Percentiles rank a stretch among this genome's conserved stretches.
These are phyloP conservation scores for Macrosoma leucophasiata DNA, from an alignment of 2,888 invertebrate species.

Conservation along the genomic window DNA sequence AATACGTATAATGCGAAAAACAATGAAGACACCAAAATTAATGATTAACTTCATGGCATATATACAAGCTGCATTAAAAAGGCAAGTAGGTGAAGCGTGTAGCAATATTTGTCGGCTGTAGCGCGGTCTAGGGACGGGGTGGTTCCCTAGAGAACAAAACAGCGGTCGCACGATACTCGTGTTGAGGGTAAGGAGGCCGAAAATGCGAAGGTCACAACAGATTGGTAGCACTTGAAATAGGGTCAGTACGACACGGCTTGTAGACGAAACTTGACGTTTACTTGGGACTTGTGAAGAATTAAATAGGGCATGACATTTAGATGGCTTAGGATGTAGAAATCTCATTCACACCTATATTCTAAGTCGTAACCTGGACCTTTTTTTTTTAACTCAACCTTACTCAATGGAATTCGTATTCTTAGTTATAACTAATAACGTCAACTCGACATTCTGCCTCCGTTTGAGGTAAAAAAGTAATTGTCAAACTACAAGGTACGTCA, in stretches of 20 bases:
- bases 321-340: no score
- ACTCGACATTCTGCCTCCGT: no score
- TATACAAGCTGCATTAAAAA: constrained; percentile 39
- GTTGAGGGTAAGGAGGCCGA: constrained; percentile 46
- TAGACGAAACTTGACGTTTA: constrained; percentile 57
- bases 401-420: no score
- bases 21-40: no score
- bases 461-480: no score
- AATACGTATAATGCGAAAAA: no score
- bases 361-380: no score
- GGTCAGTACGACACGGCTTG: constrained; percentile 58
- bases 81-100: constrained; percentile 46
- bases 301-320: no score
- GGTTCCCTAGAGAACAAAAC: constrained; percentile 49
- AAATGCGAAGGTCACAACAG: constrained; percentile 65
- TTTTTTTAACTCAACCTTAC: no score
- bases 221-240: constrained; percentile 62
- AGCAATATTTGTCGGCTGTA: constrained; percentile 45
- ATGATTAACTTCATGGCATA: constrained; percentile 9
- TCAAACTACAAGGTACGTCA: no score
- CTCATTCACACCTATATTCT: no score
- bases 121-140: constrained; percentile 45
- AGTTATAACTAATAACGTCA: no score
- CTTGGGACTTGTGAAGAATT: constrained; percentile 36
- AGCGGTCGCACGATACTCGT: constrained; percentile 51